These are phyloP conservation scores for Meteorus colon DNA, from an alignment of 2,888 invertebrate species.

Conservation along the genomic window DNA sequence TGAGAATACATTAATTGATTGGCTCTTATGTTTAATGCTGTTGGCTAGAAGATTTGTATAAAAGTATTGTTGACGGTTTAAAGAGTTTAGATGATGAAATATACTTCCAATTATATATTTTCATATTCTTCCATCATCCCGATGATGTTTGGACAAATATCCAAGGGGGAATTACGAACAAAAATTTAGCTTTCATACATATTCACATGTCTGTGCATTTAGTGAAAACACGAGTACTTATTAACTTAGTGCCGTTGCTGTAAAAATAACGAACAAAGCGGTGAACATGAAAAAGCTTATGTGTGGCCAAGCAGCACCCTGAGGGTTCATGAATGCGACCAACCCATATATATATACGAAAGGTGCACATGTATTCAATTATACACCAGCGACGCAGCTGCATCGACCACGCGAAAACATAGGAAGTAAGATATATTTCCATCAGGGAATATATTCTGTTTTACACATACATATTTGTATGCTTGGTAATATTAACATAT, in stretches of 20 bases:
- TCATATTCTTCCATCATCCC: too few species aligned
- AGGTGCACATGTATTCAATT: conserved; percentile 64
- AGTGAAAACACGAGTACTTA: conserved; percentile 49
- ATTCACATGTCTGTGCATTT: conserved; percentile 48
- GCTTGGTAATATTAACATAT: conserved; percentile 17
- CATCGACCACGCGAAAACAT: conserved; percentile 63
- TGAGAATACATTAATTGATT: too few species aligned
- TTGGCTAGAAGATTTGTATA: too few species aligned
- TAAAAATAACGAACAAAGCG: conserved; percentile 12
- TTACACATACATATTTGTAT: conserved; percentile 23
- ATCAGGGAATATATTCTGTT: background rate
- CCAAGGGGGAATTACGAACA: background rate
- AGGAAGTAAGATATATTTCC: conserved; percentile 15
- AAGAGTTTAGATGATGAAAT: too few species aligned
- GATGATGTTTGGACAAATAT: too few species aligned
- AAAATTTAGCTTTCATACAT: background rate
- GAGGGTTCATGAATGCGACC: too few species aligned
- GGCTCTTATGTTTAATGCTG: too few species aligned
- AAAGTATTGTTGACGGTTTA: too few species aligned
- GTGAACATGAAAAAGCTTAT: too few species aligned
- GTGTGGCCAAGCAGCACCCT: too few species aligned
- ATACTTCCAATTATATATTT: too few species aligned
- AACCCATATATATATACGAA: background rate
- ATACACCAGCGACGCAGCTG: conserved; percentile 51
- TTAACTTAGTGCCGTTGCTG: conserved; percentile 60